Evolutionary conservation across 2,888 invertebrate species (phyloP).

Genomic region (Corbicula japonica): DNA sequence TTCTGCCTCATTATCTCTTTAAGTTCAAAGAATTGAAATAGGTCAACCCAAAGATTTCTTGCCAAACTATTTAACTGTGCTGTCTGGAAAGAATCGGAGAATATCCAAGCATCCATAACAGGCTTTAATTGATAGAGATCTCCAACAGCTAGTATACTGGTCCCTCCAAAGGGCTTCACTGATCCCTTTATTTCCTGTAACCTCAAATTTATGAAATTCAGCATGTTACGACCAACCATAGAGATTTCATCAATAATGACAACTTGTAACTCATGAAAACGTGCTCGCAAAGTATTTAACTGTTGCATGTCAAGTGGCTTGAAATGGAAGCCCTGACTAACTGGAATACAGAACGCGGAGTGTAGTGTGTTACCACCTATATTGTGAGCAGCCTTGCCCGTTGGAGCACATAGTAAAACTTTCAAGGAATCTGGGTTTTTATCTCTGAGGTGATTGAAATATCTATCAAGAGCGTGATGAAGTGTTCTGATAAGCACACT

Average conservation of each 20-base stretch:
- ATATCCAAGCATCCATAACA: slow-evolving; percentile 63
- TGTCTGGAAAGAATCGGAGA: slow-evolving; percentile 17
- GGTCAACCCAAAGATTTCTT: slow-evolving; percentile 31
- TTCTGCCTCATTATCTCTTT: slow-evolving; percentile 65
- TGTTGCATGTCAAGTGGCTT: slow-evolving; percentile 54
- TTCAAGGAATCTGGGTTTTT: slow-evolving; percentile 47
- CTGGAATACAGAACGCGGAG: slow-evolving; percentile 47
- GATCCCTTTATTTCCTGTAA: slow-evolving; percentile 44
- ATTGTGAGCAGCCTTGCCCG: slow-evolving; percentile 65
- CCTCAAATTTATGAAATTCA: slow-evolving; percentile 56
- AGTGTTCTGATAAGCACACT: slow-evolving; percentile 12
- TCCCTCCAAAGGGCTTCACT: slow-evolving; percentile 18
- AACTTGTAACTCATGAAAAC: slow-evolving; percentile 25
- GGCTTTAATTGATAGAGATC: slow-evolving; percentile 45
- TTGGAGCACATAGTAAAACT: slow-evolving; percentile 59
- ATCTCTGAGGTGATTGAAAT: slow-evolving; percentile 20
- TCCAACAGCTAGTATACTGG: slow-evolving; percentile 37
- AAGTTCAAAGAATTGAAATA: slow-evolving; percentile 37
- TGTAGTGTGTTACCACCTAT: slow-evolving; percentile 58
- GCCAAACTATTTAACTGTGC: background rate
- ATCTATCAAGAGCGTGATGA: slow-evolving; percentile 35
- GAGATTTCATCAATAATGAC: too few relatives aligned
- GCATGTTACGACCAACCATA: slow-evolving; percentile 61
- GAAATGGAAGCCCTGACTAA: slow-evolving; percentile 38
- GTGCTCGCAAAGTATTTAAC: slow-evolving; percentile 36